Evolutionary conservation across 1,140 invertebrate genomes (phyloP).

Genomic region (Macrocentrus cingulum): DNA sequence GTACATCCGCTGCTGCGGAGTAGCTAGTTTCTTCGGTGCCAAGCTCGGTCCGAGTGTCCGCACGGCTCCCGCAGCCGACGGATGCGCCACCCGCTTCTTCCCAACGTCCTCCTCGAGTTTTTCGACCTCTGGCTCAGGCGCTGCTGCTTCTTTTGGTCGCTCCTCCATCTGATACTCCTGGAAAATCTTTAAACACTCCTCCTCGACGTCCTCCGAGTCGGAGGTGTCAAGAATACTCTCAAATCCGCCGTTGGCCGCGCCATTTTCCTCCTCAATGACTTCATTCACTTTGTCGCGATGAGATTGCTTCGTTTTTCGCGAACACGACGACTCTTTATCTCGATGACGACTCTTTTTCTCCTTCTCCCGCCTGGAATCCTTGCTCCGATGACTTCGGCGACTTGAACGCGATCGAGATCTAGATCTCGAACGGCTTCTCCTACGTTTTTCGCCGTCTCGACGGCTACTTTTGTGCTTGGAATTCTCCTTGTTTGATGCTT

Average conservation of each 20-base stretch:
- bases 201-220: constrained; percentile 65
- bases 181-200: constrained; percentile 76
- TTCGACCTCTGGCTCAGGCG: constrained; percentile 36
- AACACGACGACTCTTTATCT: constrained; percentile 31
- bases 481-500: constrained; percentile 32
- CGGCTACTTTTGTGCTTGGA: constrained; percentile 6
- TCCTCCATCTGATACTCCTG: constrained; percentile 56
- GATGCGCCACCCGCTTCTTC: constrained; percentile 51
- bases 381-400: too few relatives aligned
- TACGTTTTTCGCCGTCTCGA: constrained; percentile 29
- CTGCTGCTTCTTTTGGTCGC: constrained; percentile 37
- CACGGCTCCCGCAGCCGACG: constrained; percentile 40
- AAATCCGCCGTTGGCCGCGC: constrained; percentile 30
- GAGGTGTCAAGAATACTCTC: constrained; percentile 40
- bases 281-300: constrained; percentile 34
- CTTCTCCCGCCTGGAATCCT: constrained; percentile 29
- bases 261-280: constrained; percentile 33
- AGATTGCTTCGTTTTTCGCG: constrained; percentile 36
- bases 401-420: constrained; percentile 32
- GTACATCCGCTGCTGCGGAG: constrained; percentile 52
- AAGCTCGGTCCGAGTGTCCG: constrained; percentile 39
- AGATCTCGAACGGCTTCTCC: constrained; percentile 24
- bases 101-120: constrained; percentile 48
- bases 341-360: constrained; percentile 33
- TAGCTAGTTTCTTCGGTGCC: constrained; percentile 39